Percentiles rank a stretch among this genome's conserved stretches.
Evolutionary conservation across 2,797 vertebrate species (phyloP).

Genomic region (Mastacembelus armatus): DNA sequence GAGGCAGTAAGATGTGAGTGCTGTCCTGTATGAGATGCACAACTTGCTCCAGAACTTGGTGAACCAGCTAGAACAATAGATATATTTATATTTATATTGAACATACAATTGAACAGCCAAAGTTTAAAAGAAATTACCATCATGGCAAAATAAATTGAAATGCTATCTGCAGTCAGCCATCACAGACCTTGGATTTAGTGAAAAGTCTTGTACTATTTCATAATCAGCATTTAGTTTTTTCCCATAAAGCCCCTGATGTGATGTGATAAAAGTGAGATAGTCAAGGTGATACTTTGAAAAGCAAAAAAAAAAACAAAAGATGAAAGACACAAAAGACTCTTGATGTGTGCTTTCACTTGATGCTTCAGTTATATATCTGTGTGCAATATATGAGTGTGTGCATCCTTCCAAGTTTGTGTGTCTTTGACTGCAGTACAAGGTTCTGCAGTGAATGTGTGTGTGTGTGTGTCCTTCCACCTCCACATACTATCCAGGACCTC

Average conservation of each 20-base stretch:
- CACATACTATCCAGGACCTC: slow-evolving; percentile 67
- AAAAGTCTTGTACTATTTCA: slow-evolving; percentile 16
- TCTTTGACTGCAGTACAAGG: slow-evolving; percentile 34
- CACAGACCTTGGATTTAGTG: not conserved
- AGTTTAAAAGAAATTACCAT: not conserved
- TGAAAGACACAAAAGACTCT: slow-evolving; percentile 18
- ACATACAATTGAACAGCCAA: too few species aligned
- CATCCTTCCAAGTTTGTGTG: slow-evolving; percentile 11
- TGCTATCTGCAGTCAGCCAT: not conserved
- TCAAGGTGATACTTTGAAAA: not conserved
- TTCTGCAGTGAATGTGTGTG: slow-evolving; percentile 53
- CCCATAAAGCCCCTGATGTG: not conserved
- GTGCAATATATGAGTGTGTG: slow-evolving; percentile 4
- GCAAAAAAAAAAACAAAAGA: slow-evolving; percentile 2
- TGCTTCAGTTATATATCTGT: slow-evolving; percentile 26
- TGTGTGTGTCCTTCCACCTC: slow-evolving; percentile 62
- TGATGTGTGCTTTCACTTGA: slow-evolving; percentile 5
- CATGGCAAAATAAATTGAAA: slow-evolving; percentile 3
- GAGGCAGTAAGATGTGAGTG: not conserved
- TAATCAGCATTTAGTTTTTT: not conserved
- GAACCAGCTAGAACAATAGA: not conserved
- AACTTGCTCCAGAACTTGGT: not conserved
- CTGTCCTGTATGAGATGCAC: not conserved
- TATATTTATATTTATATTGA: too few species aligned
- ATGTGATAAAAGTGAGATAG: not conserved